A percentile compares a stretch with the other conserved stretches of the same genome.
phyloP scores from a whole-genome alignment of 2,797 vertebrate genomes.

The Pseudotriccus pelzelni region DNA sequence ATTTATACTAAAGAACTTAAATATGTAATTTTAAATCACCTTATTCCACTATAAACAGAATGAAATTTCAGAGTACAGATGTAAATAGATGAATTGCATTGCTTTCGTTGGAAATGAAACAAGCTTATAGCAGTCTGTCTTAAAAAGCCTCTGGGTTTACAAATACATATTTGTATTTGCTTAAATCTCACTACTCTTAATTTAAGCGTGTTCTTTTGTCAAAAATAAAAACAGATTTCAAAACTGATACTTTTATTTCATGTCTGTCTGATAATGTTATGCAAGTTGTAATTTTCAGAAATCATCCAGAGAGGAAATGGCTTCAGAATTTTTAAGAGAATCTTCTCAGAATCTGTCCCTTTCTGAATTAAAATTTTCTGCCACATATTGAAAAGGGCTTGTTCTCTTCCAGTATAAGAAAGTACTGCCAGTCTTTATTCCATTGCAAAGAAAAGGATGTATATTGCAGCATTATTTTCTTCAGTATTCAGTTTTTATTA shows the following conservation, averaged over 20 bases:
- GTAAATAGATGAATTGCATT: background rate
- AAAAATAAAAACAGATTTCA: background rate
- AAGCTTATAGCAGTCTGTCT: background rate
- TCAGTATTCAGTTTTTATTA: background rate
- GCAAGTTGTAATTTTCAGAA: background rate
- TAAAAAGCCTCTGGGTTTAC: background rate
- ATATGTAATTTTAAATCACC: background rate
- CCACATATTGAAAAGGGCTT: background rate
- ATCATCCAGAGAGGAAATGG: background rate
- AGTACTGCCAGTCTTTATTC: background rate
- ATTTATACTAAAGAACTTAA: background rate
- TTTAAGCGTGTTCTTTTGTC: background rate
- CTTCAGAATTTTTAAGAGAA: background rate
- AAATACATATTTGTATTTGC: background rate
- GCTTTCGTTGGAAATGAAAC: background rate
- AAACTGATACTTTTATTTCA: background rate
- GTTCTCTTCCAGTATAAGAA: background rate
- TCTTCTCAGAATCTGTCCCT: background rate
- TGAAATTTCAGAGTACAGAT: background rate
- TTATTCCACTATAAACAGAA: background rate
- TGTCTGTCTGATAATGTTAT: background rate
- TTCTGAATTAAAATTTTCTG: background rate
- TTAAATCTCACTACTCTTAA: background rate
- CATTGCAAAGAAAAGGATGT: background rate
- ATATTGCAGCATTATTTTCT: background rate